Evolutionary conservation across 2,888 invertebrate species (phyloP).

Genomic region (Blastobasis lacticolella): DNA sequence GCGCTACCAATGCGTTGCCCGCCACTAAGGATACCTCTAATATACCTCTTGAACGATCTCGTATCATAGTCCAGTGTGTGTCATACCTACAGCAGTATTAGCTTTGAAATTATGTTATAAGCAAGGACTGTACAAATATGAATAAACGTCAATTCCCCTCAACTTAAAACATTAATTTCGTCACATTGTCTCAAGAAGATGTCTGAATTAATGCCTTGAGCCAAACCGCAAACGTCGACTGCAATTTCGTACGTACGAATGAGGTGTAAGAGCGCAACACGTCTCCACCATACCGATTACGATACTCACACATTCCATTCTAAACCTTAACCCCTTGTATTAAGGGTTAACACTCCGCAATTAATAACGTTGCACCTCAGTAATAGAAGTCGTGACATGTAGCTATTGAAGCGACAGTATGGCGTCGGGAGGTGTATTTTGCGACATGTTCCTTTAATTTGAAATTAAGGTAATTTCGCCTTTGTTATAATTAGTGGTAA

Average conservation of each 20-base stretch:
- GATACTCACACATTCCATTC: constrained; percentile 8
- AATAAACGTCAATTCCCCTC: too few species aligned
- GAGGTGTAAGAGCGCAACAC: constrained; percentile 36
- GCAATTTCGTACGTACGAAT: constrained; percentile 51
- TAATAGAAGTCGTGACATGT: constrained; percentile 53
- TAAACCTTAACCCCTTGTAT: constrained; percentile 18
- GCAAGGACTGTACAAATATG: too few species aligned
- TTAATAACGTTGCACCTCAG: constrained; percentile 27
- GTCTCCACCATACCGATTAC: constrained; percentile 22
- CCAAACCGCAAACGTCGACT: constrained; percentile 45
- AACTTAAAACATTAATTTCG: too few species aligned
- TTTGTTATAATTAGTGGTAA: constrained; percentile 2
- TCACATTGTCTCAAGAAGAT: too few species aligned
- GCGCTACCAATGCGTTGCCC: too few species aligned
- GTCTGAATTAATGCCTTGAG: constrained; percentile 5
- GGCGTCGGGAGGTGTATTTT: constrained; percentile 31
- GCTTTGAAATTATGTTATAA: too few species aligned
- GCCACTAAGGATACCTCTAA: too few species aligned
- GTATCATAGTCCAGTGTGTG: too few species aligned
- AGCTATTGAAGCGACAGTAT: constrained; percentile 17
- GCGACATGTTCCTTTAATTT: constrained; percentile 30
- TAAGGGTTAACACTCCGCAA: constrained; percentile 15
- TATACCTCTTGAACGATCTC: too few species aligned
- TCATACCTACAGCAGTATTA: too few species aligned
- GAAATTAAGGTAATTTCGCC: constrained; percentile 17